These are phyloP conservation scores for Artemia sinica DNA, from an alignment of 2,888 invertebrate genomes.

Conservation along the genomic window DNA sequence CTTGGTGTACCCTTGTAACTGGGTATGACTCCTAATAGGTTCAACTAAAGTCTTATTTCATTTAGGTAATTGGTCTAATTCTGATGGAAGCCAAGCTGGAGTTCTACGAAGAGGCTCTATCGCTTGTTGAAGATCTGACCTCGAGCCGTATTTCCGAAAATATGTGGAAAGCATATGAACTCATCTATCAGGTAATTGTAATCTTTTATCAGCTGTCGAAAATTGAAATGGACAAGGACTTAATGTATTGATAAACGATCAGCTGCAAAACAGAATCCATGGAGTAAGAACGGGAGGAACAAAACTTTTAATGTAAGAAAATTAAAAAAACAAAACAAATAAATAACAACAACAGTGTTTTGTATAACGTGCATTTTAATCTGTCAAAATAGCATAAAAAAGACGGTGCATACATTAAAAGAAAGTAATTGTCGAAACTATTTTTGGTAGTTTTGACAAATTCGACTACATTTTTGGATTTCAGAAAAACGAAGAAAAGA, in stretches of 20 bases:
- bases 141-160: conserved; percentile 68
- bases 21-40: not conserved
- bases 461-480: too few species aligned
- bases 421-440: too few species aligned
- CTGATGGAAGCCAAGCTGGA: conserved; percentile 36
- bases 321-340: too few species aligned
- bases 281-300: not conserved
- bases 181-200: conserved; percentile 51
- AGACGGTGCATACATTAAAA: too few species aligned
- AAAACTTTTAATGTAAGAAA: not conserved
- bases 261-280: not conserved
- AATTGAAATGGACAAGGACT: not conserved
- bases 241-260: not conserved
- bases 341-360: too few species aligned
- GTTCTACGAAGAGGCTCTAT: conserved; percentile 91
- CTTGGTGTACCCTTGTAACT: too few species aligned
- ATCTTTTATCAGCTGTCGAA: too few species aligned
- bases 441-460: too few species aligned
- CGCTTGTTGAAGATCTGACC: conserved; percentile 77
- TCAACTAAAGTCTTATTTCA: conserved; percentile 9
- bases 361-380: too few species aligned
- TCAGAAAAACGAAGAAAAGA: too few species aligned
- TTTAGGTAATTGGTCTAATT: conserved; percentile 23
- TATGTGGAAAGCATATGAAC: conserved; percentile 88
- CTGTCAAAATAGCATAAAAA: too few species aligned